These are phyloP conservation scores for Hylomyscus alleni DNA, from an alignment of 2,797 vertebrate species.

Conservation along the genomic window DNA sequence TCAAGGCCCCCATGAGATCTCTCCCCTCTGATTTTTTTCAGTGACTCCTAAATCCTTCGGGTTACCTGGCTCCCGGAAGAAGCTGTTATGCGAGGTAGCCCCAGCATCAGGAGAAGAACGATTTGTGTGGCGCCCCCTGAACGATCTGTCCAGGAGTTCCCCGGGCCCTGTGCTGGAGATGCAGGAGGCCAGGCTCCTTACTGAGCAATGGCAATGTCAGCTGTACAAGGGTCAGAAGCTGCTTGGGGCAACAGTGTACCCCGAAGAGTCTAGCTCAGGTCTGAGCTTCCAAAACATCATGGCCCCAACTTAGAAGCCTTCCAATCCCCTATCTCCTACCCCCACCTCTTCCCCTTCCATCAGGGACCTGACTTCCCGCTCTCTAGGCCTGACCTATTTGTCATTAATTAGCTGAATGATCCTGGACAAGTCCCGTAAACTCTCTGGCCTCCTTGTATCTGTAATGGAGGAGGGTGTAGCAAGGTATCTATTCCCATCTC, in stretches of 20 bases:
- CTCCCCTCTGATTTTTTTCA: slow-evolving; percentile 72
- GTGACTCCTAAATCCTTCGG: slow-evolving; percentile 73
- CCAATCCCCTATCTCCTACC: background rate
- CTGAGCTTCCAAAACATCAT: background rate
- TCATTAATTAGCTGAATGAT: background rate
- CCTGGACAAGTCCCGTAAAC: background rate
- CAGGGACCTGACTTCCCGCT: background rate
- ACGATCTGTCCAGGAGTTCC: background rate
- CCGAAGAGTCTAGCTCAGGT: slow-evolving; percentile 71
- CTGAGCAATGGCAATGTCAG: slow-evolving; percentile 76
- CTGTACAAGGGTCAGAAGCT: slow-evolving; percentile 73
- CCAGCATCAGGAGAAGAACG: slow-evolving; percentile 59
- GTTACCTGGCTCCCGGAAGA: slow-evolving; percentile 52
- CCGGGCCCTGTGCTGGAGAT: slow-evolving; percentile 77
- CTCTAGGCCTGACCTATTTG: slow-evolving; percentile 2
- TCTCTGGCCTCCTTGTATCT: background rate
- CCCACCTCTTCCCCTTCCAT: rapidly evolving
- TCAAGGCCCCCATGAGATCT: background rate
- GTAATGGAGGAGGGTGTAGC: background rate
- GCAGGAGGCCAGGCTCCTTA: slow-evolving; percentile 33
- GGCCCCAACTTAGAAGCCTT: background rate
- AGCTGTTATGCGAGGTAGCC: slow-evolving; percentile 80
- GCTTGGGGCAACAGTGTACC: slow-evolving; percentile 43
- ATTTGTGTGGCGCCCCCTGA: slow-evolving; percentile 71
- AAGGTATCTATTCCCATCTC: background rate